phyloP scores from a whole-genome alignment of 1,140 invertebrate genomes.

The Diorhabda sublineata region DNA sequence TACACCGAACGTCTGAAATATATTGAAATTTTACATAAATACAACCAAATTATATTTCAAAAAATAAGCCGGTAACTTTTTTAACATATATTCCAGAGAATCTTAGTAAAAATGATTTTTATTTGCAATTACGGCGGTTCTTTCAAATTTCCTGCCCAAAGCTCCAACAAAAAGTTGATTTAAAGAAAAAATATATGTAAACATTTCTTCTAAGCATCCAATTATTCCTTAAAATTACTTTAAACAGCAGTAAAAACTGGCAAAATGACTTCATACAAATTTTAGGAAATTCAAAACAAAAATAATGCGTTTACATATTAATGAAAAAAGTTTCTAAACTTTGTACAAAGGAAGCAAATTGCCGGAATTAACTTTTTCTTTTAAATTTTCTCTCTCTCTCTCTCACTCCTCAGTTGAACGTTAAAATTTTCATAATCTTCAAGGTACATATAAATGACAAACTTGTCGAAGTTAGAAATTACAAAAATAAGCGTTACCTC shows the following conservation, averaged over 20 bases:
- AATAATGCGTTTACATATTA: slow-evolving; percentile 3
- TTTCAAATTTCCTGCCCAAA: no score
- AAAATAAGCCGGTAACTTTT: no score
- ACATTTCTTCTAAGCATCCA: neutral
- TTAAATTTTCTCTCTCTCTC: neutral
- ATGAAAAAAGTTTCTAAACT: neutral
- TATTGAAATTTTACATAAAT: no score
- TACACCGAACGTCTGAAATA: no score
- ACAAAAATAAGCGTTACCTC: neutral
- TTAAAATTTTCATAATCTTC: slow-evolving; percentile 1
- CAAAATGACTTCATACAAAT: neutral
- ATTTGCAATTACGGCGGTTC: no score
- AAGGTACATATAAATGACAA: neutral
- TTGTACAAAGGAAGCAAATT: neutral
- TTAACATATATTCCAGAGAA: no score
- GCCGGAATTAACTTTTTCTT: neutral
- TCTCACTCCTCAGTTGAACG: neutral
- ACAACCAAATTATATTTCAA: no score
- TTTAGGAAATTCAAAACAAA: slow-evolving; percentile 3
- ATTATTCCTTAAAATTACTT: slow-evolving; percentile 1
- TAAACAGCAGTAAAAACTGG: neutral
- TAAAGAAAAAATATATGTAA: neutral
- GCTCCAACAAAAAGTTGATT: no score
- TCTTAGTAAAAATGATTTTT: no score
- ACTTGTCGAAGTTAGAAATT: neutral